These are phyloP conservation scores for Tinamus major DNA, from an alignment of 2,797 vertebrate genomes.

Conservation along the genomic window DNA sequence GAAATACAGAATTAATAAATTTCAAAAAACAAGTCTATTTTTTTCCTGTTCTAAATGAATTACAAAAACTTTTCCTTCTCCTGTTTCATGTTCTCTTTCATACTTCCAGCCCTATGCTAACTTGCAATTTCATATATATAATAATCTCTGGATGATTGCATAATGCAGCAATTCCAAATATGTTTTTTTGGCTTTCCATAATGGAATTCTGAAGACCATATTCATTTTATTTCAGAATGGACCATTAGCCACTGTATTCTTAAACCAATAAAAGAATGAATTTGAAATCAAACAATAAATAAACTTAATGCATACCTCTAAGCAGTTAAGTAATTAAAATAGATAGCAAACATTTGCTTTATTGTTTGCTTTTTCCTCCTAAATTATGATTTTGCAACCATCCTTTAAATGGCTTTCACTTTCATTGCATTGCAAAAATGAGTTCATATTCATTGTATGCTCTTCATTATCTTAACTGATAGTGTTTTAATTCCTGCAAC, in stretches of 20 bases:
- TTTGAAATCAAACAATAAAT: slow-evolving; percentile 52
- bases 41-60: background rate
- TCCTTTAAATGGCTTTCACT: slow-evolving; percentile 65
- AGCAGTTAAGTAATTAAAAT: slow-evolving; percentile 71
- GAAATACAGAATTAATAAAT: background rate
- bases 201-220: background rate
- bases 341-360: slow-evolving; percentile 68
- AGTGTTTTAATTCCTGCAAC: slow-evolving; percentile 78
- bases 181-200: slow-evolving; percentile 15
- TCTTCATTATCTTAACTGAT: slow-evolving; percentile 80
- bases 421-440: slow-evolving; percentile 68
- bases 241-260: slow-evolving; percentile 53
- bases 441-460: slow-evolving; percentile 63
- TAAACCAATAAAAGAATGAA: slow-evolving; percentile 16
- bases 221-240: slow-evolving; percentile 35
- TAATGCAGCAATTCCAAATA: background rate
- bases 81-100: background rate
- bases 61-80: background rate
- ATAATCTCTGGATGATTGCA: background rate
- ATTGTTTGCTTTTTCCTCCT: slow-evolving; percentile 31
- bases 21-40: background rate
- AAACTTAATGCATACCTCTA: slow-evolving; percentile 69
- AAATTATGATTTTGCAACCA: slow-evolving; percentile 70
- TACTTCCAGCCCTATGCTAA: background rate
- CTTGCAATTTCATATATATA: background rate